A percentile compares a stretch with the other conserved stretches of the same genome.
phyloP scores from a whole-genome alignment of 2,888 invertebrate genomes.

The Chloroclysta siterata region DNA sequence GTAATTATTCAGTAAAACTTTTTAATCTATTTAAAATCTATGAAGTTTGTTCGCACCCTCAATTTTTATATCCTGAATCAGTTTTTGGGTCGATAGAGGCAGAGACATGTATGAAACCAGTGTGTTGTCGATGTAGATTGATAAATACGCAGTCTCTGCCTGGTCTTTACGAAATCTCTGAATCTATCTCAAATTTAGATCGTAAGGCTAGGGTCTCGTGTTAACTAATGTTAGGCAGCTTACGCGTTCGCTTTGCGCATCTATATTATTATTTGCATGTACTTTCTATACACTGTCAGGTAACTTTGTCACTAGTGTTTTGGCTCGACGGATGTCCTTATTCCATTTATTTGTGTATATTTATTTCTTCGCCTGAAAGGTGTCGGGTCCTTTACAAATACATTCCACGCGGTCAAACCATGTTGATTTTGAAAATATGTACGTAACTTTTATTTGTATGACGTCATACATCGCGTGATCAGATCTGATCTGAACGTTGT shows the following conservation, averaged over 20 bases:
- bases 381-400: conserved; percentile 78
- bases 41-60: conserved; percentile 42
- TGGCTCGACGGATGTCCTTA: conserved; percentile 47
- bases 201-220: conserved; percentile 78
- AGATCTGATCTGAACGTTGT: conserved; percentile 76
- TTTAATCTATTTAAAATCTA: conserved; percentile 38
- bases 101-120: conserved; percentile 19
- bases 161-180: conserved; percentile 39
- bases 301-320: conserved; percentile 51
- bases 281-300: conserved; percentile 50
- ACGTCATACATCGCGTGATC: conserved; percentile 50
- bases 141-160: conserved; percentile 20
- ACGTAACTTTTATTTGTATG: conserved; percentile 39
- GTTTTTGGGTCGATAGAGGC: conserved; percentile 23
- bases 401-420: conserved; percentile 83
- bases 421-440: conserved; percentile 63
- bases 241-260: conserved; percentile 76
- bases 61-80: conserved; percentile 35
- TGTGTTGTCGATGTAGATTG: conserved; percentile 13
- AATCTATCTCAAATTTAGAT: conserved; percentile 71
- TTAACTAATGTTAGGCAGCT: conserved; percentile 81
- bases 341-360: conserved; percentile 59
- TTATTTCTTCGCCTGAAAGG: conserved; percentile 80
- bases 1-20: conserved; percentile 35
- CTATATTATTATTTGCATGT: conserved; percentile 41